phyloP scores from a whole-genome alignment of 92 coral and sea anemone genomes.

The Epizoanthus rinbou region DNA sequence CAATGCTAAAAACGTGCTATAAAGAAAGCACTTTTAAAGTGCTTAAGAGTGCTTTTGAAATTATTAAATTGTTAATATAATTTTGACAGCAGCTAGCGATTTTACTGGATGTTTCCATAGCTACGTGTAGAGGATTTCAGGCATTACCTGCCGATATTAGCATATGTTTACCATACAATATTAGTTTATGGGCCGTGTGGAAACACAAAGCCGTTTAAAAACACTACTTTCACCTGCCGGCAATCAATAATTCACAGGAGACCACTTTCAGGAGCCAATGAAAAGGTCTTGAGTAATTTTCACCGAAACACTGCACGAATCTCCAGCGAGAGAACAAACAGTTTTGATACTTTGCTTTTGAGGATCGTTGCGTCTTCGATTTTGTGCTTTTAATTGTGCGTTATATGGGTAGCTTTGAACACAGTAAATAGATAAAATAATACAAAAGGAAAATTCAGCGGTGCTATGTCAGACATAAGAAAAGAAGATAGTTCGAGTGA shows the following conservation, averaged over 20 bases:
- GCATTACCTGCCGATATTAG: slow-evolving; percentile 15
- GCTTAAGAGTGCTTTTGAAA: too few relatives aligned
- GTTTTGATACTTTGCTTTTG: slow-evolving; percentile 20
- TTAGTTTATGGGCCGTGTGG: not conserved
- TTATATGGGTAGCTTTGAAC: slow-evolving; percentile 1
- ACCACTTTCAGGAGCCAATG: slow-evolving; percentile 8
- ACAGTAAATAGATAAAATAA: not conserved
- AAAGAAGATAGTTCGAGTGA: not conserved
- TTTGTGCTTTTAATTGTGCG: not conserved
- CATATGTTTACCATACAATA: slow-evolving; percentile 10
- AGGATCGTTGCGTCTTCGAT: not conserved
- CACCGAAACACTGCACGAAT: slow-evolving; percentile 3
- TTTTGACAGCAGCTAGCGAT: too few relatives aligned
- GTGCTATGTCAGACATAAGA: slow-evolving; percentile 1
- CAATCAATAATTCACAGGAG: slow-evolving; percentile 17
- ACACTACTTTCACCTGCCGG: slow-evolving; percentile 14
- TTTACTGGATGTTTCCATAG: not conserved
- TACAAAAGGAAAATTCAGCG: slow-evolving; percentile 1
- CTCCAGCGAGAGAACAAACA: slow-evolving; percentile 27
- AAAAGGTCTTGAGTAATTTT: slow-evolving; percentile 4
- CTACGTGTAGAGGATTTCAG: not conserved
- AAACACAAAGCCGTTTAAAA: slow-evolving; percentile 14
- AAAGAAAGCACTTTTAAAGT: too few relatives aligned
- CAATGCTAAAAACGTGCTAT: too few relatives aligned
- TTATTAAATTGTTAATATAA: too few relatives aligned